A percentile compares a stretch with the other conserved stretches of the same genome.
phyloP scores from a whole-genome alignment of 2,113 vertebrate genomes.

The Ascaphus truei region DNA sequence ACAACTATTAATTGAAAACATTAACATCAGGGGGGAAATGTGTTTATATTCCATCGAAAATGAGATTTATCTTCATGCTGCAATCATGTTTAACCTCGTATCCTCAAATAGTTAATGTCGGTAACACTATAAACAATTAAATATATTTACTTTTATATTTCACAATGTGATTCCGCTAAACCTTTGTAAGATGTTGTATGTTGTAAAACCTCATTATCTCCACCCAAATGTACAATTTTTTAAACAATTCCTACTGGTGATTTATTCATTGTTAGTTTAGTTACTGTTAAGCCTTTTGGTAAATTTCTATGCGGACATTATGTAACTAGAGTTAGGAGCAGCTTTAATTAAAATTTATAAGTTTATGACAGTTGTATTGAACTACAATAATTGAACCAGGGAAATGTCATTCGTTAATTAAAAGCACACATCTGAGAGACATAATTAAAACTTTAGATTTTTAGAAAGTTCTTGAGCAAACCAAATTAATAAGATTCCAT shows the following conservation, averaged over 20 bases:
- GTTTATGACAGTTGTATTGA: constrained; percentile 64
- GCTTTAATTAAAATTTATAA: constrained; percentile 71
- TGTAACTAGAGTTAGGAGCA: constrained; percentile 49
- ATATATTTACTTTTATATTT: constrained; percentile 44
- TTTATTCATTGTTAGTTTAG: constrained; percentile 65
- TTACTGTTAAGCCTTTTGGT: constrained; percentile 61
- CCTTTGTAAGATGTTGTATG: constrained; percentile 43
- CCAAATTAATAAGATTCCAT: constrained; percentile 45
- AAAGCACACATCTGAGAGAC: constrained; percentile 54
- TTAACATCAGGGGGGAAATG: no score
- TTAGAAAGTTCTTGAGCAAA: constrained; percentile 45
- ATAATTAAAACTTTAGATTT: constrained; percentile 64
- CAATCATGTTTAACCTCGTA: no score
- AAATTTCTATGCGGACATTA: constrained; percentile 60
- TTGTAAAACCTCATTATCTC: constrained; percentile 61
- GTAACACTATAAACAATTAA: no score
- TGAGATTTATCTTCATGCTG: no score
- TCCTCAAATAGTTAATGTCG: no score
- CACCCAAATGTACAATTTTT: constrained; percentile 65
- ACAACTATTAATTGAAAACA: neutral
- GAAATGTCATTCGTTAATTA: constrained; percentile 69
- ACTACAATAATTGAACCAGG: constrained; percentile 61
- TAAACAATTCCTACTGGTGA: constrained; percentile 61
- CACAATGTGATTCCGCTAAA: constrained; percentile 46
- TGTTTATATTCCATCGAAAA: no score